Evolutionary conservation across 2,113 vertebrate species (phyloP).

Genomic region (Eleginops maclovinus): DNA sequence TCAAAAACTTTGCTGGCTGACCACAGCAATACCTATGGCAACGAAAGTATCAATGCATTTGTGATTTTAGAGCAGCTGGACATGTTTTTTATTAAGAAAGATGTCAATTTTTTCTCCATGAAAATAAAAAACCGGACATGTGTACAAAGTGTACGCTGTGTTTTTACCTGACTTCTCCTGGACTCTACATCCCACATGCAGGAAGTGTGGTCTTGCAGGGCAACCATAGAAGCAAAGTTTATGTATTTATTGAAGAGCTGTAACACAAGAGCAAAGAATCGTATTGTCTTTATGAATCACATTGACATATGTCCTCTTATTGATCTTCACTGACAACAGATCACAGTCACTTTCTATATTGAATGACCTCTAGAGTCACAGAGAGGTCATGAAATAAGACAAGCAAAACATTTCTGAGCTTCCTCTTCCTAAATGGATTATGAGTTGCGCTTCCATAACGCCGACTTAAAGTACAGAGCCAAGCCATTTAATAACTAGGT

Average conservation of each 20-base stretch:
- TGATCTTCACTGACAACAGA: background rate
- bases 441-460: constrained; percentile 39
- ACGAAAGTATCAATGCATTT: background rate
- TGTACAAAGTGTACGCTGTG: background rate
- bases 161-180: constrained; percentile 91
- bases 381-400: background rate
- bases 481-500: constrained; percentile 45
- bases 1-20: constrained; percentile 96
- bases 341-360: background rate
- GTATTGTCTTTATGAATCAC: background rate
- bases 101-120: background rate
- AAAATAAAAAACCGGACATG: background rate
- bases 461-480: background rate
- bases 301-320: background rate
- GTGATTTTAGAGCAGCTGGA: background rate
- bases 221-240: constrained; percentile 83
- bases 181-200: constrained; percentile 90
- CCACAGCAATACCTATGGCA: constrained; percentile 89
- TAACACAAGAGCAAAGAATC: constrained; percentile 25
- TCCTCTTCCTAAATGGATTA: constrained; percentile 53
- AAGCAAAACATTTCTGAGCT: constrained; percentile 26
- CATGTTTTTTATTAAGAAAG: background rate
- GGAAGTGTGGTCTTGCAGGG: constrained; percentile 80
- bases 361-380: background rate
- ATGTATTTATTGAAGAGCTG: constrained; percentile 92